A percentile compares a stretch with the other conserved stretches of the same genome.
phyloP scores from a whole-genome alignment of 2,888 invertebrate species.

The Hydraecia micacea region DNA sequence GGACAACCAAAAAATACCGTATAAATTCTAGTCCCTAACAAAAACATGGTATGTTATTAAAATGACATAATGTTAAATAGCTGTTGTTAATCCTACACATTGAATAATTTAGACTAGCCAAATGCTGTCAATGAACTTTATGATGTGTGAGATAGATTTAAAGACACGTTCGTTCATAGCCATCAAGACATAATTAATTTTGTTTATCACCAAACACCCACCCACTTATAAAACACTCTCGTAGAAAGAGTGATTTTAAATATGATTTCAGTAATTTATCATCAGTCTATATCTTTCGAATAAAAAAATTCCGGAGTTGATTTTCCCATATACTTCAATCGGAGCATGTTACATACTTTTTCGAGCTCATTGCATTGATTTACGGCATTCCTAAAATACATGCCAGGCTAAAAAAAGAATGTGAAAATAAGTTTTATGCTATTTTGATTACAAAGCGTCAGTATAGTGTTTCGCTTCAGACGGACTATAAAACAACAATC shows the following conservation, averaged over 20 bases:
- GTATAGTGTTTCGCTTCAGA: slow-evolving; percentile 4
- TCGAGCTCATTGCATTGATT: slow-evolving; percentile 29
- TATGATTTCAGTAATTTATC: slow-evolving; percentile 31
- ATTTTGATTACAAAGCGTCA: slow-evolving; percentile 26
- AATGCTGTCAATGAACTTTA: slow-evolving; percentile 26
- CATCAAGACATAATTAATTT: slow-evolving; percentile 43
- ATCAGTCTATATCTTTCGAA: neutral
- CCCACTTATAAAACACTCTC: slow-evolving; percentile 30
- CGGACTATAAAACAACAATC: neutral
- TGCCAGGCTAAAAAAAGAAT: slow-evolving; percentile 1
- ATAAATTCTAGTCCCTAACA: neutral
- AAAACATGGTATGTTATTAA: neutral
- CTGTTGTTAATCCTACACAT: neutral
- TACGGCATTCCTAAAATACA: slow-evolving; percentile 29
- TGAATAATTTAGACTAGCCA: neutral
- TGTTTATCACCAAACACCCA: slow-evolving; percentile 54
- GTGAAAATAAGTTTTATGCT: slow-evolving; percentile 41
- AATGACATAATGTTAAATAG: neutral
- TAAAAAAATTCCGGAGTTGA: slow-evolving; percentile 6
- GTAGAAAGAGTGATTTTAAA: slow-evolving; percentile 17
- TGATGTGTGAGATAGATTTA: slow-evolving; percentile 17
- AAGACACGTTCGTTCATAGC: slow-evolving; percentile 9
- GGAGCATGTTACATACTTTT: slow-evolving; percentile 10
- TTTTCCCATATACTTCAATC: slow-evolving; percentile 14
- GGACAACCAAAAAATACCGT: neutral